phyloP scores from a whole-genome alignment of 1,140 invertebrate genomes.

The Papilio polyxenes region DNA sequence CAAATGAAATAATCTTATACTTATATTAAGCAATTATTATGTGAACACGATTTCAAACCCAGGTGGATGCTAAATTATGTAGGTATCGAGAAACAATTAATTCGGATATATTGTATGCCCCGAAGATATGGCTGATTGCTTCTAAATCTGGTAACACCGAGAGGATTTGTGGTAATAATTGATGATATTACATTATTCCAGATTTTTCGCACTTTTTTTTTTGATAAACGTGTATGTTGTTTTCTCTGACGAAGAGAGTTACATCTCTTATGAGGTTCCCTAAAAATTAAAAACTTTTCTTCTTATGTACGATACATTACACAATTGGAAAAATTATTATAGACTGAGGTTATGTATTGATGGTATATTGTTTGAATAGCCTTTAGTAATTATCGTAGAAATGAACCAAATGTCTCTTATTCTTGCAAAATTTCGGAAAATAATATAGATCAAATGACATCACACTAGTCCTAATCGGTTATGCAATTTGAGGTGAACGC shows the following conservation, averaged over 20 bases:
- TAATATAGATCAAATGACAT: no score
- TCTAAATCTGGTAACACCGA: not conserved
- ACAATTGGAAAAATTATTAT: no score
- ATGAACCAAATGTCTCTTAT: no score
- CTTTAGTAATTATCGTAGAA: no score
- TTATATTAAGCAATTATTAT: slow-evolving; percentile 1
- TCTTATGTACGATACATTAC: not conserved
- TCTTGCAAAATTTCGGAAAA: no score
- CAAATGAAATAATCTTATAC: slow-evolving; percentile 3
- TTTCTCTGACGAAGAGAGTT: not conserved
- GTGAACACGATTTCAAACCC: not conserved
- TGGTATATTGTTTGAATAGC: no score
- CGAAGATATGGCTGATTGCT: slow-evolving; percentile 17
- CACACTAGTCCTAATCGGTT: no score
- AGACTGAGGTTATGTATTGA: no score
- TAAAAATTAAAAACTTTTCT: not conserved
- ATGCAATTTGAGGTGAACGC: no score
- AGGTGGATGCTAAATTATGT: slow-evolving; percentile 11
- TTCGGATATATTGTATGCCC: not conserved
- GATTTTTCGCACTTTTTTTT: not conserved
- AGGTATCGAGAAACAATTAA: not conserved
- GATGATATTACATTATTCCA: not conserved
- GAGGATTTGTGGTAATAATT: slow-evolving; percentile 3
- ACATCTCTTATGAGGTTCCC: not conserved
- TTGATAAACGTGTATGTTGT: no score